Percentiles rank a stretch among this genome's conserved stretches.
Evolutionary conservation across 1,140 invertebrate genomes (phyloP).

Genomic region (Drosophila lini): DNA sequence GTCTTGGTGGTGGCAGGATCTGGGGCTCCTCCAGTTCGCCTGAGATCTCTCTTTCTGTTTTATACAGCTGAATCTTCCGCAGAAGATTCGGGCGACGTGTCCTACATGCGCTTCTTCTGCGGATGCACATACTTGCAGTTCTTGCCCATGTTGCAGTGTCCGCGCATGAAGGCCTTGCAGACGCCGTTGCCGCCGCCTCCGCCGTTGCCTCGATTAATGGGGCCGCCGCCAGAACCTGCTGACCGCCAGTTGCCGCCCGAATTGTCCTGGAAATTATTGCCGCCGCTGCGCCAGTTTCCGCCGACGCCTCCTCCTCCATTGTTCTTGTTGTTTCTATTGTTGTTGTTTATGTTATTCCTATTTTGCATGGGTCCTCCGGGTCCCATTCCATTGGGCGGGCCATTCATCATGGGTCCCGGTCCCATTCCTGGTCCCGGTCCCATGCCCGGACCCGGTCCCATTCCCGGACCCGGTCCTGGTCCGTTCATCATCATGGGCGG

Average conservation of each 20-base stretch:
- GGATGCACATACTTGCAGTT: slow-evolving; percentile 92
- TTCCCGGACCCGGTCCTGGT: slow-evolving; percentile 78
- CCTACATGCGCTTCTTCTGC: slow-evolving; percentile 86
- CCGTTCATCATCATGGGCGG: slow-evolving; percentile 81
- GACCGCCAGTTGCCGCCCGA: slow-evolving; percentile 79
- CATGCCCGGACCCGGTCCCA: slow-evolving; percentile 83
- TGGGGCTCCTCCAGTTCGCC: slow-evolving; percentile 10
- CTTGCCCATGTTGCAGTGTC: slow-evolving; percentile 90
- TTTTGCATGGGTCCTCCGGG: slow-evolving; percentile 45
- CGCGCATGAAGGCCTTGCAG: slow-evolving; percentile 91
- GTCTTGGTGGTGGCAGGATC: slow-evolving; percentile 23
- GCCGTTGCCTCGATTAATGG: slow-evolving; percentile 60
- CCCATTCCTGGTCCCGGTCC: slow-evolving; percentile 70
- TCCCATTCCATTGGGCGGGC: slow-evolving; percentile 75
- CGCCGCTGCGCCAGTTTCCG: slow-evolving; percentile 71
- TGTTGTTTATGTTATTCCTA: slow-evolving; percentile 53
- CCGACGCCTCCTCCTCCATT: slow-evolving; percentile 3
- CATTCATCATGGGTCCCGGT: slow-evolving; percentile 83
- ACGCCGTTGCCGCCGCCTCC: slow-evolving; percentile 85
- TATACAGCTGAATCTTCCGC: slow-evolving; percentile 72
- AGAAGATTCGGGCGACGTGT: slow-evolving; percentile 71
- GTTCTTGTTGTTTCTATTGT: slow-evolving; percentile 65
- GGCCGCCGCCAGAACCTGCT: slow-evolving; percentile 74
- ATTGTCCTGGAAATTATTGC: slow-evolving; percentile 75
- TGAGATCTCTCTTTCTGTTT: slow-evolving; percentile 52